A percentile compares a stretch with the other conserved stretches of the same genome.
phyloP scores from a whole-genome alignment of 2,888 invertebrate genomes.

The Platycheirus albimanus region DNA sequence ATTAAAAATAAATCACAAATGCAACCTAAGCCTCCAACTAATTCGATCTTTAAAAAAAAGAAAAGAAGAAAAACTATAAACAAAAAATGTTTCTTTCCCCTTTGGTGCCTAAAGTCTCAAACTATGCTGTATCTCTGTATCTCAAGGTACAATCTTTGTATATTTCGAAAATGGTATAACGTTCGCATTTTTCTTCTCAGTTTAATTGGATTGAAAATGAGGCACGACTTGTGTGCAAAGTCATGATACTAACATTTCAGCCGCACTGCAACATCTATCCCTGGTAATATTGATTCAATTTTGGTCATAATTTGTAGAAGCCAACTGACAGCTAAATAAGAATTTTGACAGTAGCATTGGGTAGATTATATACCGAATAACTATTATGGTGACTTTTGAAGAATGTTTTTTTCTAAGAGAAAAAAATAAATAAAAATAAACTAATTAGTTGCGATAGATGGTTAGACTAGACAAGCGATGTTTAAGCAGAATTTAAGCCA shows the following conservation, averaged over 20 bases:
- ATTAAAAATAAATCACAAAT: constrained; percentile 52
- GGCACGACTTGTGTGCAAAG: constrained; percentile 42
- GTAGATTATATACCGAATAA: constrained; percentile 9
- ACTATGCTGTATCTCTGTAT: constrained; percentile 15
- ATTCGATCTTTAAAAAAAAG: neutral
- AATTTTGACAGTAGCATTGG: constrained; percentile 55
- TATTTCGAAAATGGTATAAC: constrained; percentile 58
- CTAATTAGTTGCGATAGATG: constrained; percentile 52
- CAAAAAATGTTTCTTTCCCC: neutral
- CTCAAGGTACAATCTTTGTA: constrained; percentile 62
- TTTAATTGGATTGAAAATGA: constrained; percentile 66
- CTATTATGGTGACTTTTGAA: constrained; percentile 8
- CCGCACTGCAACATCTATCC: neutral
- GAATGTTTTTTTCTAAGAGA: constrained; percentile 8
- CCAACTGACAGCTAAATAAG: constrained; percentile 39
- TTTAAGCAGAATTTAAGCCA: constrained; percentile 10
- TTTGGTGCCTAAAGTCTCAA: neutral
- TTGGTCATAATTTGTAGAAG: constrained; percentile 60
- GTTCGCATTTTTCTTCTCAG: constrained; percentile 64
- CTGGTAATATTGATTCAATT: constrained; percentile 12
- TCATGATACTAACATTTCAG: constrained; percentile 9
- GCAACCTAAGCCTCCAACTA: neutral
- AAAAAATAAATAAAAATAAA: constrained; percentile 4
- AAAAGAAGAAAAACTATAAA: neutral
- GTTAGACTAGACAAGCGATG: constrained; percentile 6